phyloP scores from a whole-genome alignment of 2,113 vertebrate genomes.

The Hypanus sabinus region DNA sequence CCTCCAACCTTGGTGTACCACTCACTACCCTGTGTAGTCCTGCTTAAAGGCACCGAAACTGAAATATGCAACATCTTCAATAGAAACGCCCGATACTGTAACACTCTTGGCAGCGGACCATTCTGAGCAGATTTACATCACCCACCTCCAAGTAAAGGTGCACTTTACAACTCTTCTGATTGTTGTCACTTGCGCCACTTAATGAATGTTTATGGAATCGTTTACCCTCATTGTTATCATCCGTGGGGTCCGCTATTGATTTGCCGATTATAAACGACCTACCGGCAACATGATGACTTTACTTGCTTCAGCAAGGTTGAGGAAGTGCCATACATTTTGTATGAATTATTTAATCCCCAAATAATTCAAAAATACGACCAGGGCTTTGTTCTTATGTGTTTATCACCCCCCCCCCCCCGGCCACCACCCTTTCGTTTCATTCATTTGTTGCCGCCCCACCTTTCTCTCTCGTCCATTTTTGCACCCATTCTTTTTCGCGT shows the following conservation, averaged over 20 bases:
- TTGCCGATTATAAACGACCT: constrained; percentile 30
- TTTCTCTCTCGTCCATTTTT: constrained; percentile 39
- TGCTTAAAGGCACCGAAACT: background rate
- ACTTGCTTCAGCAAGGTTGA: background rate
- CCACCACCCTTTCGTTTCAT: background rate
- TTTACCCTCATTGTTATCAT: constrained; percentile 11
- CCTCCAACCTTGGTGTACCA: background rate
- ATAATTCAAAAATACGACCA: background rate
- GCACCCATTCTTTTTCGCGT: background rate
- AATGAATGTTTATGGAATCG: constrained; percentile 29
- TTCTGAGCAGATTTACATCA: background rate
- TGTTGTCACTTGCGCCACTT: background rate
- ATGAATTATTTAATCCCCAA: constrained; percentile 27
- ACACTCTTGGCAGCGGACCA: background rate
- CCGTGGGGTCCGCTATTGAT: background rate
- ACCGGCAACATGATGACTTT: background rate
- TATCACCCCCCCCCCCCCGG: background rate
- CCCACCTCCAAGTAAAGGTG: background rate
- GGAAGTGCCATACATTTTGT: background rate
- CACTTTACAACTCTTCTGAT: background rate
- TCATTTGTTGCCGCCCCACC: constrained; percentile 37
- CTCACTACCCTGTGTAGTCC: background rate
- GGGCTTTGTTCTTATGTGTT: constrained; percentile 25
- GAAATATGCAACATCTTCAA: background rate
- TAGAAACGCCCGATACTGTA: background rate